Evolutionary conservation across 2,113 vertebrate genomes (phyloP).

Genomic region (Rafetus swinhoei): DNA sequence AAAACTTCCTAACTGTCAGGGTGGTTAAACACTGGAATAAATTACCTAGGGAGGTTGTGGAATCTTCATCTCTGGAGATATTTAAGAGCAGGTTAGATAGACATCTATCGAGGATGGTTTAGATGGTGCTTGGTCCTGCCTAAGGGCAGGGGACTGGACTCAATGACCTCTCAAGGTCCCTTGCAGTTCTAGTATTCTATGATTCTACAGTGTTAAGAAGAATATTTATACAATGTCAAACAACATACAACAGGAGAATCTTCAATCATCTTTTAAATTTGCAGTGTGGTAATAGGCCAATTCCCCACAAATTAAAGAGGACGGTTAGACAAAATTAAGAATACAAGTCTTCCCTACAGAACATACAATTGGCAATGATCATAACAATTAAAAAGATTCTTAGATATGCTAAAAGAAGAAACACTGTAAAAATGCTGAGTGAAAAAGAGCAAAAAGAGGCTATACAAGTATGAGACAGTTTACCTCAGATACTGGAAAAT

Average conservation of each 20-base stretch:
- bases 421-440: background rate
- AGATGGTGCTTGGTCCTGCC: too few relatives aligned
- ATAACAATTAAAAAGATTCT: conserved; percentile 48
- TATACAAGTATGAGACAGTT: background rate
- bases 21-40: too few relatives aligned
- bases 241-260: conserved; percentile 30
- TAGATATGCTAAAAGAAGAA: conserved; percentile 18
- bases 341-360: conserved; percentile 42
- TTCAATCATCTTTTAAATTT: conserved; percentile 67
- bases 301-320: conserved; percentile 51
- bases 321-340: conserved; percentile 47
- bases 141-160: too few relatives aligned
- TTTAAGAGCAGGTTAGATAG: too few relatives aligned
- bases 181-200: too few relatives aligned
- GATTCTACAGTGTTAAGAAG: background rate
- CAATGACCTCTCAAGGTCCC: too few relatives aligned
- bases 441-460: background rate
- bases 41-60: too few relatives aligned
- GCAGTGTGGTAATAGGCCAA: conserved; percentile 41
- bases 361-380: conserved; percentile 37
- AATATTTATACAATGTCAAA: conserved; percentile 41
- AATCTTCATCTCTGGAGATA: too few relatives aligned
- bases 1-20: too few relatives aligned
- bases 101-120: too few relatives aligned
- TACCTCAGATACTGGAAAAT: background rate